Evolutionary conservation across 2,113 vertebrate genomes (phyloP), one percentile per base, ranked within the genome.

Genomic region (Alosa alosa): DNA sequence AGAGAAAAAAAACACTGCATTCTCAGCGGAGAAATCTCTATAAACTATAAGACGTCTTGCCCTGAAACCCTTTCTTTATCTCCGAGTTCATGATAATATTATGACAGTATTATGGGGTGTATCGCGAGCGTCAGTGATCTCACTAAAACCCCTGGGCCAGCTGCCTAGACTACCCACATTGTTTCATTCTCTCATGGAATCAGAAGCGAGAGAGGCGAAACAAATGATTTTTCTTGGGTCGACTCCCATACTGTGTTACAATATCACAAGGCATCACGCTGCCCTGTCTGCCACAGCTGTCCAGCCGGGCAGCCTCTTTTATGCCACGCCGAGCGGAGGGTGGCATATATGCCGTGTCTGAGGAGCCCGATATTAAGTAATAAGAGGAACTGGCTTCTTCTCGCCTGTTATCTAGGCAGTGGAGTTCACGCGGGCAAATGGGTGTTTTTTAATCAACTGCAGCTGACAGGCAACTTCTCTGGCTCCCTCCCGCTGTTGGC

Each of bases 401-500:
- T 82, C 86, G 86, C 87, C 25, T 84, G 91, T 89, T 91, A 44
- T 89, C 89, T 85, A 93, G 91, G 87, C 84, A 91, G 88, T 90
- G 90, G 86, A 88, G 86, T 89, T 91, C 87, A 86, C 89, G 86
- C 90, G 89, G 93, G 91, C 83, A 91, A 90, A 89, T 87, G 90
- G 93, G 88, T 87, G 89, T 92, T 78, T 78, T 95, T 95, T 95
- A 95, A 95, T 95, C 91, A 95, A 93, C 88, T 83, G 88, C 89
- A 88, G 82, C 90, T 92, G 55, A 90, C 91, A 91, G 92, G 93
- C 93, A 93, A 82, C 87, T 87, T 84, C 89, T 0, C 87, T 82
- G 25, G 25, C 90, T 91, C 90, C 91, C 94, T 92, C 90, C 89
- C 81, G 22, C 64, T 72, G 92, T 88, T 86, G 15, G 87, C 93